Base-by-base conservation (phyloP, 2,113 vertebrate species). In the Tricholaema leucomelas region DNA sequence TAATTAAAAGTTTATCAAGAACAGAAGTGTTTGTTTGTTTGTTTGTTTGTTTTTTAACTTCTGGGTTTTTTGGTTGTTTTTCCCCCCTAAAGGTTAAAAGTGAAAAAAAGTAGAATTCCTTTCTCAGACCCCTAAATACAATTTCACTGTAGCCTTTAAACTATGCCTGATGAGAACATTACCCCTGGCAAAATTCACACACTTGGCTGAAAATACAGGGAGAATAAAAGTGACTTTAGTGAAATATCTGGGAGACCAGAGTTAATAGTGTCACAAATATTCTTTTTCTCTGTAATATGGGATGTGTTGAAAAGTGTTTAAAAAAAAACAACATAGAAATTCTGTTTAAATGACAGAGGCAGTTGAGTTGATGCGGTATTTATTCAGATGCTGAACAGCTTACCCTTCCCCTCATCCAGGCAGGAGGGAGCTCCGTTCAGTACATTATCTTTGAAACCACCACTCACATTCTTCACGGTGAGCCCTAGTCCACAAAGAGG, bases 331-430 rank as follows among this genome's bases (percentile, higher is more conserved):
- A 48, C 20, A 38, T 10, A 76, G 63, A 73, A 88, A 73, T 23
- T 8, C 25, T 63, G 5, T 82, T 85, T 35, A 74, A 93, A 92
- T 80, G 80, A 86, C 59, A 75, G n/a, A 95, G 55, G 59, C 81
- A 59, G 36, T 66, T 91, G 52, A 33, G 56, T 94, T 91, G 87
- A 91, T 94, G 84, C 90, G 88, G 35, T 95, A 71, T 96, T 95
- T 94, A 95, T 93, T 95, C 71, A 90, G 71, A 79, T 89, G 92
- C 64, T 92, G 88, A 94, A 92, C 71, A 86, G 83, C 77, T 89
- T 89, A 80, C 64, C 75, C 81, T 87, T 86, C 35, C 58, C 42
- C 18, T 76, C 36, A 52, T 33, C 38, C 81, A 71, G 16, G 56
- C 59, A 36, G 56, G 69, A 76, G 63, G 52, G 71, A 79, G 60